phyloP scores from a whole-genome alignment of 2,888 invertebrate genomes.

The Dasysyrphus tricinctus region DNA sequence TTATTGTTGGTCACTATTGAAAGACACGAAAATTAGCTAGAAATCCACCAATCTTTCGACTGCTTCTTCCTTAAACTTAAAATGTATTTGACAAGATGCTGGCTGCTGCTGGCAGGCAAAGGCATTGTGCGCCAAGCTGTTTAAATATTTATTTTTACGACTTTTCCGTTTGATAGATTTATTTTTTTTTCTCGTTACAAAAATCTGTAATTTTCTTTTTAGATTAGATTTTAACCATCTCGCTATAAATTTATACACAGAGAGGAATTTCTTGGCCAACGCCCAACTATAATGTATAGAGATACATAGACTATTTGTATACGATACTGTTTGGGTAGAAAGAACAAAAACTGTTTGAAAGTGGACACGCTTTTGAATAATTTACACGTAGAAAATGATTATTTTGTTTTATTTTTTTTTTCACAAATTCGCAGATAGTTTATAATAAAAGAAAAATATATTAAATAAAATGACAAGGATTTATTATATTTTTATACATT shows the following conservation, averaged over 20 bases:
- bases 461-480: neutral
- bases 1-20: constrained; percentile 39
- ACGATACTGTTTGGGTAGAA: constrained; percentile 11
- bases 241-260: neutral
- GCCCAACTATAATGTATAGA: constrained; percentile 19
- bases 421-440: neutral
- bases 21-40: constrained; percentile 35
- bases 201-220: constrained; percentile 11
- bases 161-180: constrained; percentile 30
- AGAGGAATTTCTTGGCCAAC: constrained; percentile 30
- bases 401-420: neutral
- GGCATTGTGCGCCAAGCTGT: constrained; percentile 20
- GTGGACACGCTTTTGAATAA: constrained; percentile 26
- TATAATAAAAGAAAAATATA: neutral
- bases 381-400: neutral
- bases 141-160: constrained; percentile 36
- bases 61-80: neutral
- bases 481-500: neutral
- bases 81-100: constrained; percentile 31
- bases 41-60: constrained; percentile 19
- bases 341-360: constrained; percentile 34
- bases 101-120: neutral
- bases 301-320: neutral
- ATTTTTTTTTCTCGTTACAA: constrained; percentile 13
- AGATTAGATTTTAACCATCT: constrained; percentile 5